Evolutionary conservation across 1,140 invertebrate species (phyloP).

Genomic region (Nymphalis io): DNA sequence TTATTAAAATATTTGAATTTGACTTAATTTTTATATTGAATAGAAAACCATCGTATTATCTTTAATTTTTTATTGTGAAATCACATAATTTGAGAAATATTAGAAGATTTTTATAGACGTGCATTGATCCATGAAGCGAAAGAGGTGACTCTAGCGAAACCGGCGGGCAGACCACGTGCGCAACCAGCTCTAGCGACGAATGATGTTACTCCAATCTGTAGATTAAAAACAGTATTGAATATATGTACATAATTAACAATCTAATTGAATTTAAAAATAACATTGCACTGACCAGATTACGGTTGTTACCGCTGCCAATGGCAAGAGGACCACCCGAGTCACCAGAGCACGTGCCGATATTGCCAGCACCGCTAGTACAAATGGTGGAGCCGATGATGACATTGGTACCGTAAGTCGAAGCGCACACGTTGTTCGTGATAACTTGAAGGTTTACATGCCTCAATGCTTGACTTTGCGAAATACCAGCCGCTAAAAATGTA

Average conservation of each 20-base stretch:
- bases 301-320: background rate
- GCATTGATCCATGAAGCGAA: constrained; percentile 10
- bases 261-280: no score
- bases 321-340: constrained; percentile 46
- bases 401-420: constrained; percentile 23
- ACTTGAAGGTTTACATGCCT: constrained; percentile 39
- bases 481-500: background rate
- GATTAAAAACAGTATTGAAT: background rate
- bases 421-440: constrained; percentile 38
- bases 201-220: constrained; percentile 13
- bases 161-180: background rate
- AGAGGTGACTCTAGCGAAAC: constrained; percentile 12
- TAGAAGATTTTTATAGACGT: background rate
- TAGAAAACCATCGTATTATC: no score
- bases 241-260: no score
- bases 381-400: constrained; percentile 31
- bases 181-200: constrained; percentile 11
- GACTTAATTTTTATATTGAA: no score
- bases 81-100: no score
- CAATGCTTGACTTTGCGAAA: constrained; percentile 27
- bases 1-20: no score
- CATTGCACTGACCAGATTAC: constrained; percentile 26
- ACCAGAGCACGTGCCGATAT: constrained; percentile 36
- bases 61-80: no score
- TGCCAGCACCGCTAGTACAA: constrained; percentile 33